phyloP scores from a whole-genome alignment of 2,888 invertebrate species.

The Patella depressa region DNA sequence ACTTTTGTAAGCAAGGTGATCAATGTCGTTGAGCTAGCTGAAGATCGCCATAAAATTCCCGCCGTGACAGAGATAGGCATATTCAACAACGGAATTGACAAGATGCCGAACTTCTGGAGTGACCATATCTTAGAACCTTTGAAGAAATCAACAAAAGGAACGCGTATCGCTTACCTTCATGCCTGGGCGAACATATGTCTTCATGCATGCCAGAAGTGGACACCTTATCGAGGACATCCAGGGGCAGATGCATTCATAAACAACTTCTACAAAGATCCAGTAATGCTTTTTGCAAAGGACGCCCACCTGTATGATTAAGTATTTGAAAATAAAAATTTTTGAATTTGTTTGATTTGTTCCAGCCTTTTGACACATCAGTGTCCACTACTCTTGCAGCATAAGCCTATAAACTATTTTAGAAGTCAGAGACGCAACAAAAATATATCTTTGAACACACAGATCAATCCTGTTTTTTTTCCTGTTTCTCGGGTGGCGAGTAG shows the following conservation, averaged over 20 bases:
- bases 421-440: no score
- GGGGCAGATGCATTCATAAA: conserved; percentile 25
- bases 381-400: no score
- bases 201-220: conserved; percentile 6
- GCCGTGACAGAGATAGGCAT: conserved; percentile 39
- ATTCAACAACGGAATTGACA: conserved; percentile 25
- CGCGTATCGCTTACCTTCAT: conserved; percentile 29
- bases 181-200: conserved; percentile 36
- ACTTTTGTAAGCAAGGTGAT: conserved; percentile 17
- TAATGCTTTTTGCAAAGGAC: conserved; percentile 26
- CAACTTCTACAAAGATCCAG: conserved; percentile 28
- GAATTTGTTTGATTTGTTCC: no score
- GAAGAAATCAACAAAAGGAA: conserved; percentile 17
- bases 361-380: no score
- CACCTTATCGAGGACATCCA: conserved; percentile 30
- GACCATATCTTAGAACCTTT: conserved; percentile 32
- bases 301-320: no score
- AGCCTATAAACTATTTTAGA: no score
- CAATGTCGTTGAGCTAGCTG: conserved; percentile 28
- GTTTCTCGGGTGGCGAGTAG: no score
- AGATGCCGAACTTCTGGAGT: conserved; percentile 31
- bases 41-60: conserved; percentile 31
- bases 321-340: no score
- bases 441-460: no score
- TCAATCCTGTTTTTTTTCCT: no score